Base-by-base conservation (phyloP, 1,140 invertebrate genomes). In the Bicyclus anynana region DNA sequence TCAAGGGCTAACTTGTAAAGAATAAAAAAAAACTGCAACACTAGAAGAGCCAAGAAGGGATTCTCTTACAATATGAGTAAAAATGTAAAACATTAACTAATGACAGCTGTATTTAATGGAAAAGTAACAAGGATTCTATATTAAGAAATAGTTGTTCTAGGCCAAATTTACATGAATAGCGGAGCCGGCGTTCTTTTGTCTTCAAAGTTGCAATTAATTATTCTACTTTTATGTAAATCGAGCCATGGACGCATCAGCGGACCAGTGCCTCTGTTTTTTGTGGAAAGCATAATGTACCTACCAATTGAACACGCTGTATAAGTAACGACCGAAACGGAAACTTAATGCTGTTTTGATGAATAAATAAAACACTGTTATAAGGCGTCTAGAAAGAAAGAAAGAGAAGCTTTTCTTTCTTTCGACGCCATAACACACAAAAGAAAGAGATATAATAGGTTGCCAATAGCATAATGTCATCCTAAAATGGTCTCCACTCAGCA, bases 151-250 rank as follows among this genome's bases (percentile, higher is more conserved):
- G 5, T 10, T 42, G 5, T n/a, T 18, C 38, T 42, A 20, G 38
- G 69, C 69, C 65, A 73, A 68, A 84, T 84, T 84, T 84, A 79
- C 81, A 84, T 84, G 72, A 74, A 77, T 75, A 73, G 75, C 75
- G 79, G 62, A 46, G 53, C 58, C 65, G 61, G 56, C 68, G 66
- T 72, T 74, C 76, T 80, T 79, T 42, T 82, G 76, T 77, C 72
- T 80, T 76, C 80, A 69, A 80, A 79, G 72, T 80, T 76, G 72
- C 74, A 71, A 80, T 81, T 84, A 84, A 82, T 82, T 84, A 84
- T 84, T 80, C 80, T 61, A 68, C 61, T 42, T 82, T 82, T 84
- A 84, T 84, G 76, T 72, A 77, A 81, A 84, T 84, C 74, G 67
- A 56, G 48, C 55, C 53, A 52, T 59, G 67, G 68, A 67, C 69